Evolutionary conservation across 2,797 vertebrate species (phyloP).

Genomic region (Champsocephalus gunnari): DNA sequence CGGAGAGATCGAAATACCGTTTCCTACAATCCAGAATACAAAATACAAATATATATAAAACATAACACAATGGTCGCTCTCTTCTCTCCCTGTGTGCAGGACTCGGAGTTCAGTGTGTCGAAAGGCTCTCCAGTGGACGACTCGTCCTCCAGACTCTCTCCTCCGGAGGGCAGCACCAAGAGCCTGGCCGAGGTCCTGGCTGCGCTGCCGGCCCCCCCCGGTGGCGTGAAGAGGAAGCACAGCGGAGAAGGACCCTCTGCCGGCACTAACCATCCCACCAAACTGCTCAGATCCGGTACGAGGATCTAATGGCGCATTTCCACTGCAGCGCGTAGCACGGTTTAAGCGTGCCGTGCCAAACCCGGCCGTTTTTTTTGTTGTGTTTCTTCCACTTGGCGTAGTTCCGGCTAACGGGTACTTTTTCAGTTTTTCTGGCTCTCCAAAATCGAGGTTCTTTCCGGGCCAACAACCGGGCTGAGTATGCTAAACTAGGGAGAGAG

Average conservation of each 20-base stretch:
- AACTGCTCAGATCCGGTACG: slow-evolving; percentile 86
- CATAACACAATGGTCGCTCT: neutral
- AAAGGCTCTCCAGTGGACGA: slow-evolving; percentile 79
- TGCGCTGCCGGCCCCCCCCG: slow-evolving; percentile 72
- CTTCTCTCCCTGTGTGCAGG: slow-evolving; percentile 59
- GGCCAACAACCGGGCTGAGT: too few species aligned
- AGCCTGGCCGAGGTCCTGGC: slow-evolving; percentile 83
- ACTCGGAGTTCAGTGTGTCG: slow-evolving; percentile 79
- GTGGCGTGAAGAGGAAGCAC: slow-evolving; percentile 88
- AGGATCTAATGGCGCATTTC: neutral
- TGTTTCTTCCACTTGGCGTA: rapidly evolving
- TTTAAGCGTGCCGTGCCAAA: too few species aligned
- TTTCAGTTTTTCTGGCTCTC: too few species aligned
- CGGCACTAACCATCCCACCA: slow-evolving; percentile 75
- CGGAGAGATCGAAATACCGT: too few species aligned
- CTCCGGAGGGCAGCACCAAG: slow-evolving; percentile 75
- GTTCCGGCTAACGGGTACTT: too few species aligned
- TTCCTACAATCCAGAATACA: too few species aligned
- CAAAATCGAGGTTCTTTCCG: too few species aligned
- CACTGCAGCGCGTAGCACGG: too few species aligned
- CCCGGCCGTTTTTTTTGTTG: too few species aligned
- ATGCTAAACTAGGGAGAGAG: too few species aligned
- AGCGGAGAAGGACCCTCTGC: slow-evolving; percentile 64
- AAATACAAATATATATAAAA: too few species aligned
- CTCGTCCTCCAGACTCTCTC: slow-evolving; percentile 59